Evolutionary conservation across 1,140 invertebrate genomes (phyloP), one percentile per base, ranked within the genome.

Genomic region (Zaprionus davidi): DNA sequence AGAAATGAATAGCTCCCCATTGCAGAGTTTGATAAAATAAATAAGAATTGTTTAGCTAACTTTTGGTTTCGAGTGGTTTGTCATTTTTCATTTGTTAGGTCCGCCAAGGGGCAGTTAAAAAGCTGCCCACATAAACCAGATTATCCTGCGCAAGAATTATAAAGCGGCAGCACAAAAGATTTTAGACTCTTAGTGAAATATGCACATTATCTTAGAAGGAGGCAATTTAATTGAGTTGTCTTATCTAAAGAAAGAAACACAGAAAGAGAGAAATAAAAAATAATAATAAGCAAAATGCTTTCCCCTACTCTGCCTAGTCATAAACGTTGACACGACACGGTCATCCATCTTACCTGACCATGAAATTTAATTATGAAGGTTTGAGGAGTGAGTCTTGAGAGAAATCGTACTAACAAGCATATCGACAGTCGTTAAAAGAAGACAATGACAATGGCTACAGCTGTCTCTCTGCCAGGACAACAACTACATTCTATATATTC

Each of bases 71-170:
- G 9, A 55, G 58, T 7, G 44, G n/a, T 56, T 71, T 66, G 56
- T 66, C 62, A 59, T 71, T 71, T 76, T 66, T 71, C 49, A 71
- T 60, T 66, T 66, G 62, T 76, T 66, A 66, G 56, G 68, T 53
- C 44, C 53, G 36, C 62, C 46, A 46, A 59, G 53, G 53, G 71
- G 38, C 44, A 57, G n/a, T 56, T 34, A 12, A 46, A 34, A 15
- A 34, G 56, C 46, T 26, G 20, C 46, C 41, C 12, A 71, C 63
- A 15, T 58, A 58, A 46, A 46, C 20, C 66, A 49, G 58, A 71
- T 53, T 41, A 58, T 36, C 13, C 46, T 57, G 44, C 20, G 1
- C 28, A 31, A 31, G 28, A 9, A 31, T 31, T 9, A 31, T 31
- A 31, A 31, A 11, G 2, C 15, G 31, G 38, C 38, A 36, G 24